A percentile compares a stretch with the other conserved stretches of the same genome.
Conservation (phyloP, 2,888 invertebrate genomes). For the Nomada goodeniana region DNA sequence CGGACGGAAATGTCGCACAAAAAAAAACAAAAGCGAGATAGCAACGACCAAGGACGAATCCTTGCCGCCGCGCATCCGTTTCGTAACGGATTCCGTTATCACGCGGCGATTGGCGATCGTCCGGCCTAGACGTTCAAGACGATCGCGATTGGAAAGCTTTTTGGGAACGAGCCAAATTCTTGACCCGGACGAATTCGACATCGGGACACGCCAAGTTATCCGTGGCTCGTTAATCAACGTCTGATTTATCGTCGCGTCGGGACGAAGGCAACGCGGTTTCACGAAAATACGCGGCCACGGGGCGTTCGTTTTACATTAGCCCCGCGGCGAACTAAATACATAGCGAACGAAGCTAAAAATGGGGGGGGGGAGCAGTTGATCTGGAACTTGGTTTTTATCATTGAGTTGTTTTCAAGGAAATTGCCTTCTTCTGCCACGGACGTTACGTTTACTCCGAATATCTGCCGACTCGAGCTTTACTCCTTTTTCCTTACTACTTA, state of each 20-base stretch:
- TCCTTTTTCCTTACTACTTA: background rate
- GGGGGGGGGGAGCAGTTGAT: background rate
- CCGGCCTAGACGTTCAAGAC: constrained; percentile 42
- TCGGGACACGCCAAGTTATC: constrained; percentile 53
- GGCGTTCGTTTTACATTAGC: constrained; percentile 10
- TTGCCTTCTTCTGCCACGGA: constrained; percentile 2
- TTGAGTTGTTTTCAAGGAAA: constrained; percentile 26
- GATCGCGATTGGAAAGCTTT: constrained; percentile 58
- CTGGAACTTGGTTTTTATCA: constrained; percentile 1
- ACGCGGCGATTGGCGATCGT: constrained; percentile 50
- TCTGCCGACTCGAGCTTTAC: background rate
- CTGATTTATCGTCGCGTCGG: constrained; percentile 54
- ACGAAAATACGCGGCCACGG: constrained; percentile 38
- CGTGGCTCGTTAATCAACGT: constrained; percentile 66
- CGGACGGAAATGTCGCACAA: background rate
- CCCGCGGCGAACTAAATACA: background rate
- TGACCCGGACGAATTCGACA: constrained; percentile 37
- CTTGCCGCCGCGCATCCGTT: constrained; percentile 36
- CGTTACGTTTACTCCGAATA: constrained; percentile 4
- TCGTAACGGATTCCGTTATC: constrained; percentile 56
- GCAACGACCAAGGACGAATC: constrained; percentile 2
- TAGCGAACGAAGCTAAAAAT: background rate
- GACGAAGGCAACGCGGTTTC: constrained; percentile 29
- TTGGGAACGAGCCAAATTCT: constrained; percentile 70
- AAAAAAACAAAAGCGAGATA: constrained; percentile 22